phyloP scores from a whole-genome alignment of 1,140 invertebrate genomes.

The Caerostris extrusa region DNA sequence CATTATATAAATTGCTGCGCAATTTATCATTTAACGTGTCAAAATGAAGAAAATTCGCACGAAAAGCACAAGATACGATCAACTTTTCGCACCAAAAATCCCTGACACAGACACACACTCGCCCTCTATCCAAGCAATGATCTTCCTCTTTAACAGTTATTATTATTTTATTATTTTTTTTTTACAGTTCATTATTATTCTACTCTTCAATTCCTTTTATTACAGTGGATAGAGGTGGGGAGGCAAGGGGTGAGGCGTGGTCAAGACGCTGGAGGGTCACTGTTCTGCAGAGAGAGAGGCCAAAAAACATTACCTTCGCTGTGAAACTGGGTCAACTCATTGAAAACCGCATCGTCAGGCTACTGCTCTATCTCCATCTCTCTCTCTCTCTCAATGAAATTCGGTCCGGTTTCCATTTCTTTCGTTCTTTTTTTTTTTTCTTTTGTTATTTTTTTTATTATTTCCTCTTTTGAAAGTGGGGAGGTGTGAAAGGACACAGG shows the following conservation, averaged over 20 bases:
- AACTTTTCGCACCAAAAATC: not conserved
- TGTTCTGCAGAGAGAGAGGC: conserved; percentile 63
- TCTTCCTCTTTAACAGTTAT: conserved; percentile 27
- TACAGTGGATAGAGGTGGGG: not conserved
- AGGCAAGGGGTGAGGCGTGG: conserved; percentile 70
- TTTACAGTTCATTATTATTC: conserved; percentile 58
- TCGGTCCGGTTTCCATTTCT: conserved; percentile 37
- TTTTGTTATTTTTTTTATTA: conserved; percentile 18
- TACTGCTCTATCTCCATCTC: conserved; percentile 13
- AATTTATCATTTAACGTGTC: too few relatives aligned
- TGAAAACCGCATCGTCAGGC: conserved; percentile 18
- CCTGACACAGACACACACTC: not conserved
- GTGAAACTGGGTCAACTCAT: conserved; percentile 65
- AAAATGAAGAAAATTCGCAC: not conserved
- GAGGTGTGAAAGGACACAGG: conserved; percentile 18
- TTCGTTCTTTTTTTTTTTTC: not conserved
- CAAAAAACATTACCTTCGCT: conserved; percentile 55
- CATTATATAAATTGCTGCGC: not conserved
- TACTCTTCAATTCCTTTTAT: not conserved
- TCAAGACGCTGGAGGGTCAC: conserved; percentile 60
- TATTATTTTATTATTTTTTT: conserved; percentile 8
- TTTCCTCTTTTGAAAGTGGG: conserved; percentile 4
- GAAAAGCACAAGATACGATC: not conserved
- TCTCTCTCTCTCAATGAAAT: conserved; percentile 41
- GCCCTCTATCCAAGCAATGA: not conserved